A percentile compares a stretch with the other conserved stretches of the same genome.
Evolutionary conservation across 2,888 invertebrate genomes (phyloP).

Genomic region (Dryadula phaetusa): DNA sequence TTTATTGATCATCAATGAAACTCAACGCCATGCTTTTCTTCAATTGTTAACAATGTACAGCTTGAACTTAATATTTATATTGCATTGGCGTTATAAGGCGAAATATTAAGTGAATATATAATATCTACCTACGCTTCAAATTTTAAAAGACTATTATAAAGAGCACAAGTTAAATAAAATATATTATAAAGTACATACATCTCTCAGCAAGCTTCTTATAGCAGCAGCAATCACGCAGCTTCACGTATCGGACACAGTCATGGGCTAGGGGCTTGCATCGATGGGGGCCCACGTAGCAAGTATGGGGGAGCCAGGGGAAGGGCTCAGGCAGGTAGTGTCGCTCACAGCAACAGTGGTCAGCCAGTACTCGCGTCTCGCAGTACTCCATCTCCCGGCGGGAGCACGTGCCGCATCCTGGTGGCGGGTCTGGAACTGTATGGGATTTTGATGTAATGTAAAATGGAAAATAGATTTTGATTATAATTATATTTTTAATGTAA

Average conservation of each 20-base stretch:
- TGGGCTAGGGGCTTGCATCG: slow-evolving; percentile 84
- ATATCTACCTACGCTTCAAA: no score
- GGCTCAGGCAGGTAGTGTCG: slow-evolving; percentile 86
- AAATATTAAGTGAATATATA: no score
- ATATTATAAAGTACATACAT: slow-evolving; percentile 77
- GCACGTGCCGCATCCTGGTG: slow-evolving; percentile 86
- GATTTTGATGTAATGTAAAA: background rate
- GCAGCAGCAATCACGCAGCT: slow-evolving; percentile 87
- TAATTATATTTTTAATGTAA: background rate
- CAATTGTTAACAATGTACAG: no score
- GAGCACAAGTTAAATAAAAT: no score
- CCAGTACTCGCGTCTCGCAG: slow-evolving; percentile 85
- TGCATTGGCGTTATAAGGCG: no score
- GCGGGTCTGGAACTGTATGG: slow-evolving; percentile 59
- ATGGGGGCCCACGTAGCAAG: slow-evolving; percentile 86
- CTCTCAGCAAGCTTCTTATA: slow-evolving; percentile 82
- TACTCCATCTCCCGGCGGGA: slow-evolving; percentile 85
- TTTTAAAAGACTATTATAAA: no score
- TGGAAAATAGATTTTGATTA: background rate
- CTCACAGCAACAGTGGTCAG: slow-evolving; percentile 81
- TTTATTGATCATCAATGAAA: no score
- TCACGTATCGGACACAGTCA: slow-evolving; percentile 85
- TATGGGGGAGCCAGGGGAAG: slow-evolving; percentile 88
- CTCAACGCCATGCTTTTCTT: no score
- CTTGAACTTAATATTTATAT: no score